Base-by-base conservation (phyloP, 1,140 invertebrate species). In the Bombus cullumanus region DNA sequence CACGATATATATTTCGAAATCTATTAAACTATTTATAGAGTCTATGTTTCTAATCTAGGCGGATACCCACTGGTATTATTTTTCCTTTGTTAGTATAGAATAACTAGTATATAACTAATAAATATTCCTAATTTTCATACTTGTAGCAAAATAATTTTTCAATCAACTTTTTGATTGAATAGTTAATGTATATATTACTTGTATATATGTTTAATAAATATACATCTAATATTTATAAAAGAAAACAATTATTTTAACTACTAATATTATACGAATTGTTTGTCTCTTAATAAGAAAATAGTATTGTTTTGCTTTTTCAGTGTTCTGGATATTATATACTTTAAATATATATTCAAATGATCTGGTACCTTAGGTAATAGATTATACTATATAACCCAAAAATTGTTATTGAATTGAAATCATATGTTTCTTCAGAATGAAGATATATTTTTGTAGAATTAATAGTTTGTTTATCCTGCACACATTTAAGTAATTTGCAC, bases 401-500 rank as follows among this genome's bases (percentile, higher is more conserved):
- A 53, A 69, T 80, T 68, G 10, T 68, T 47, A 41, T 79, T 68
- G 59, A 62, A 62, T 57, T 81, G 12, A 66, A 79, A 18, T 66
- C 69, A 66, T 13, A 57, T 59, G 6, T 76, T 77, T 82, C n/a
- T 78, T 9, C 69, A 43, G 8, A 31, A 43, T n/a, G 9, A 64
- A 64, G 43, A 80, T 64, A 43, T 37, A 72, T 9, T 18, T 39
- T 43, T 68, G 34, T 75, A 66, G 31, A 83, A 66, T 69, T 66
- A 76, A 84, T 66, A 59, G 57, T 43, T 22, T 69, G 9, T 41
- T 80, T 64, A 86, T 41, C 18, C 25, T 64, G 25, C 39, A 72
- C 85, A 89, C 37, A 18, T 84, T 25, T n/a, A 13, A 57, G 28
- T 76, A 59, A 82, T 62, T 72, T 84, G n/a, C 57, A 78, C 39